Conservation (phyloP, 2,888 invertebrate genomes). For the Oxyteleia sp. region DNA sequence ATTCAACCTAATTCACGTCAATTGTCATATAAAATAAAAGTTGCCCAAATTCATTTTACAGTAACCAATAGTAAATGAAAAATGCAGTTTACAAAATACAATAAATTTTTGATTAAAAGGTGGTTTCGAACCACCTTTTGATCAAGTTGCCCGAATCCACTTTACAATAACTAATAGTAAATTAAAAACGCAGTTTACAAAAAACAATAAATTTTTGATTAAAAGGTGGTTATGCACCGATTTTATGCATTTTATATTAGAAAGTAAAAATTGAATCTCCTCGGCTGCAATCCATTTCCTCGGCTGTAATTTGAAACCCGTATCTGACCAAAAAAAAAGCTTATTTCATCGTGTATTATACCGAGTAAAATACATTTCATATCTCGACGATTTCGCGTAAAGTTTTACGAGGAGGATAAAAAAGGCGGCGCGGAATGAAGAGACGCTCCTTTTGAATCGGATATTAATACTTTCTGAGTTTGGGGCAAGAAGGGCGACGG, state of each 20-base stretch:
- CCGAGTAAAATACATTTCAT: slow-evolving; percentile 36
- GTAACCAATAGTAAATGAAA: no score
- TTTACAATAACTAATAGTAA: no score
- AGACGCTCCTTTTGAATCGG: slow-evolving; percentile 40
- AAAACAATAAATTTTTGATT: not conserved
- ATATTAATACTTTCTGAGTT: slow-evolving; percentile 67
- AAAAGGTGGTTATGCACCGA: not conserved
- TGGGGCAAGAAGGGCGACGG: slow-evolving; percentile 13
- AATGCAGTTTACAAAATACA: not conserved
- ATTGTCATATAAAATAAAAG: no score
- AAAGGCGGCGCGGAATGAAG: slow-evolving; percentile 31
- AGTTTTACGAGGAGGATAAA: slow-evolving; percentile 27
- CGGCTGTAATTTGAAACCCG: slow-evolving; percentile 14
- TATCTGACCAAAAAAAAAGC: slow-evolving; percentile 7
- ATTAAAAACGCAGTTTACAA: no score
- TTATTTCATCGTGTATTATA: slow-evolving; percentile 24
- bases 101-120: not conserved
- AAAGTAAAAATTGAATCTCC: slow-evolving; percentile 5
- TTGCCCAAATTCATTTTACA: no score
- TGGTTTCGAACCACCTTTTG: not conserved
- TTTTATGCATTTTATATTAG: not conserved
- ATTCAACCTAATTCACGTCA: no score
- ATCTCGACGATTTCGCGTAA: slow-evolving; percentile 39
- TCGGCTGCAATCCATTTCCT: slow-evolving; percentile 23
- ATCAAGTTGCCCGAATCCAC: no score